Base-by-base conservation (phyloP, 2,797 vertebrate genomes). In the Naso thynnoides region DNA sequence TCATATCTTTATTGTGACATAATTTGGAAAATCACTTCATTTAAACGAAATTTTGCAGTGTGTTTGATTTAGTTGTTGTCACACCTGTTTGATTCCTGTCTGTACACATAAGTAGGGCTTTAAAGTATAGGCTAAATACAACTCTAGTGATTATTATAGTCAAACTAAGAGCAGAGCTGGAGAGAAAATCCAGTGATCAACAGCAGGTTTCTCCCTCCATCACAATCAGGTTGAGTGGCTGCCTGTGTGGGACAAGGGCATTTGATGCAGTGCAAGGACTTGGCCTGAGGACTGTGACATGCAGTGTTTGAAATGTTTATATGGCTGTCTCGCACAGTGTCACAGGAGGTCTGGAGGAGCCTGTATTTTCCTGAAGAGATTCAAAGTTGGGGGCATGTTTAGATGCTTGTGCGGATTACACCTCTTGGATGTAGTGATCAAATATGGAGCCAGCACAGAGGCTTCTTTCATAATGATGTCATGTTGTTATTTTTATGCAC, bases 171-270 rank as follows among this genome's bases (percentile, higher is more conserved):
- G 39, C 18, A 31, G 26, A 41, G 41, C 23, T 23, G 23, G 24
- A 72, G 24, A 50, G 42, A 60, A 61, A 70, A 69, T n/a, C 38
- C 14, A 56, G 18, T n/a, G 63, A 47, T 49, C 47, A 27, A 3
- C 62, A 72, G 66, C 71, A 82, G 71, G 56, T 76, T 76, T 80
- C 60, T 58, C 61, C 63, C 68, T 70, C 68, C 81, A 76, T 85
- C 76, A 84, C 41, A 49, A 0, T 70, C 76, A 79, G 75, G 75
- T 83, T 82, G 81, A 76, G 54, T 57, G 33, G 33, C 33, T 33
- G 61, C 39, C 45, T 72, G 82, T 67, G 18, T 58, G 57, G 89
- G 86, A 83, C 88, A 93, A 93, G 91, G 91, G 29, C 88, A 84
- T 79, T 47, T 50, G 53, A 64, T 64, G 65, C 62, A 52, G 41